A percentile compares a stretch with the other conserved stretches of the same genome.
Evolutionary conservation across 2,888 invertebrate species (phyloP).

Genomic region (Taenaris catops): DNA sequence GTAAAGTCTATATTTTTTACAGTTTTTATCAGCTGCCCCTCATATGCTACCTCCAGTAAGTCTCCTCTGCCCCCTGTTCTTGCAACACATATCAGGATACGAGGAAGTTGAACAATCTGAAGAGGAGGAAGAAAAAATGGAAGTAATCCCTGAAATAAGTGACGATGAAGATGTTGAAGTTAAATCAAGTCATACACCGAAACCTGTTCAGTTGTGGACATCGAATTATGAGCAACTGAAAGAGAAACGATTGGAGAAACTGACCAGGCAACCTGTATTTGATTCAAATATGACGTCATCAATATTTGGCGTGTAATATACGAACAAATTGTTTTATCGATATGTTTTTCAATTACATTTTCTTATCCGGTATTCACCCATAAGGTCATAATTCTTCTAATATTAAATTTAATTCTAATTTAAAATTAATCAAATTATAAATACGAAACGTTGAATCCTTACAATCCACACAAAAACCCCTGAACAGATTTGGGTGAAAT

Average conservation of each 20-base stretch:
- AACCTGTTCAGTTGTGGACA: slow-evolving; percentile 52
- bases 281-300: slow-evolving; percentile 43
- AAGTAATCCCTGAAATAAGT: slow-evolving; percentile 42
- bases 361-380: too few species aligned
- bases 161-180: slow-evolving; percentile 48
- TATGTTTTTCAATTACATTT: too few species aligned
- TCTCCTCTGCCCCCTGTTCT: slow-evolving; percentile 57
- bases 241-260: slow-evolving; percentile 61
- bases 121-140: slow-evolving; percentile 35
- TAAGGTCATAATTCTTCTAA: too few species aligned
- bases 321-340: neutral
- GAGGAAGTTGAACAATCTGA: slow-evolving; percentile 34
- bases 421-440: too few species aligned
- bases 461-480: too few species aligned
- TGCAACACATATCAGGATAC: slow-evolving; percentile 58
- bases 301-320: slow-evolving; percentile 39
- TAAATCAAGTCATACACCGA: slow-evolving; percentile 36
- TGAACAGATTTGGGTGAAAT: too few species aligned
- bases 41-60: slow-evolving; percentile 69
- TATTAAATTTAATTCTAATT: too few species aligned
- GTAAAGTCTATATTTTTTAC: too few species aligned
- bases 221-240: slow-evolving; percentile 64
- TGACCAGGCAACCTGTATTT: slow-evolving; percentile 49
- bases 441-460: too few species aligned
- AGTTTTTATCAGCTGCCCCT: slow-evolving; percentile 63